phyloP scores from a whole-genome alignment of 1,140 invertebrate genomes.

The Nomia melanderi region DNA sequence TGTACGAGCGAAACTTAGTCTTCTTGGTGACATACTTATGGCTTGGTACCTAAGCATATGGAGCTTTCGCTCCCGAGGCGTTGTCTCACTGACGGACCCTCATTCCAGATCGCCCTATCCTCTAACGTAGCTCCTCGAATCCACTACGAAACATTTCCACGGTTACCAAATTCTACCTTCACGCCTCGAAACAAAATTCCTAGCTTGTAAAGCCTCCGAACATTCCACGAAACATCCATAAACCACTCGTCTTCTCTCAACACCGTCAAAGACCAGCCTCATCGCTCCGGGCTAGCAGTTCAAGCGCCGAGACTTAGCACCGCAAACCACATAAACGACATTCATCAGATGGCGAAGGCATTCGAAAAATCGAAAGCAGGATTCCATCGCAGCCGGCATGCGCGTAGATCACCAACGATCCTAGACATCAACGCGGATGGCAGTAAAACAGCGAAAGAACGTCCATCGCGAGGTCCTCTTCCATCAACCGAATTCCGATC shows the following conservation, averaged over 20 bases:
- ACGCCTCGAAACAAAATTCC: too few species aligned
- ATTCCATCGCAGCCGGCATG: background rate
- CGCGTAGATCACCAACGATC: background rate
- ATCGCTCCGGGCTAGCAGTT: too few species aligned
- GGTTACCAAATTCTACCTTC: too few species aligned
- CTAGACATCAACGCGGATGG: background rate
- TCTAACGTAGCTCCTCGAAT: background rate
- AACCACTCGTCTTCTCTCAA: too few species aligned
- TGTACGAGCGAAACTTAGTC: constrained; percentile 45
- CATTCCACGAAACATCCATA: too few species aligned
- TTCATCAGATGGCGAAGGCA: background rate
- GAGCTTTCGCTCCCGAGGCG: constrained; percentile 26
- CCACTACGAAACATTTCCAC: too few species aligned
- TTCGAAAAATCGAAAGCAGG: background rate
- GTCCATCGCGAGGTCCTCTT: too few species aligned
- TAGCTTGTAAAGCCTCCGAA: too few species aligned
- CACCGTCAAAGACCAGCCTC: too few species aligned
- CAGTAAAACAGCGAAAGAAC: background rate
- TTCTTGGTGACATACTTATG: constrained; percentile 43
- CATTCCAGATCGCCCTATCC: background rate
- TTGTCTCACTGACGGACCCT: constrained; percentile 27
- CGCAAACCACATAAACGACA: too few species aligned
- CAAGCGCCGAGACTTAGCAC: too few species aligned
- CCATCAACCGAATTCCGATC: constrained; percentile 29
- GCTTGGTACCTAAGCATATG: constrained; percentile 30